Conservation (phyloP, 2,888 invertebrate species). For the Liodrosophila aerea region DNA sequence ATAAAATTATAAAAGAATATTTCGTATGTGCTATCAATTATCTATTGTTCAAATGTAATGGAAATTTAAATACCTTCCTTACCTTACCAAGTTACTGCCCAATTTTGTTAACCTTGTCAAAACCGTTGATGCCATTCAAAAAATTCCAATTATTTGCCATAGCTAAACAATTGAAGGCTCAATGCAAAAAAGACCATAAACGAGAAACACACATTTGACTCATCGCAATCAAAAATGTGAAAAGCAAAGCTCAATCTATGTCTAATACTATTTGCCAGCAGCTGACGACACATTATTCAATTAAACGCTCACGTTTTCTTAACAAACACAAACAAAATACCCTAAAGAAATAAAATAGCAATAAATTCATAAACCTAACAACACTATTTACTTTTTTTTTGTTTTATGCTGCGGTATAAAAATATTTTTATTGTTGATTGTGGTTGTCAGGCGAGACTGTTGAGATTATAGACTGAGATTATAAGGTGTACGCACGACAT, state of each 20-base stretch:
- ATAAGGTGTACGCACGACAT: too few species aligned
- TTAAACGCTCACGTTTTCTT: constrained; percentile 68
- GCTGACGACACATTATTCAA: constrained; percentile 50
- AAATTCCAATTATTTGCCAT: neutral
- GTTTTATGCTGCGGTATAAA: neutral
- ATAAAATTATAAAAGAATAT: too few species aligned
- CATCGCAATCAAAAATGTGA: constrained; percentile 42
- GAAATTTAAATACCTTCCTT: too few species aligned
- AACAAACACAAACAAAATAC: constrained; percentile 35
- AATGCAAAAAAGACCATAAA: constrained; percentile 57
- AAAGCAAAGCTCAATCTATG: constrained; percentile 10
- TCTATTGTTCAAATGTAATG: too few species aligned
- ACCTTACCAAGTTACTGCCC: too few species aligned
- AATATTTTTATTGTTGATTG: neutral
- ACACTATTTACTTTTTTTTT: constrained; percentile 2
- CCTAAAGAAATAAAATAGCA: constrained; percentile 21
- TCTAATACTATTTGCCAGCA: constrained; percentile 32
- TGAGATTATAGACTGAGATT: too few species aligned
- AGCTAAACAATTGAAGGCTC: constrained; percentile 24
- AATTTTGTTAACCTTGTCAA: too few species aligned
- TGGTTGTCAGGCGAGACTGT: too few species aligned
- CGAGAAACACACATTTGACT: constrained; percentile 36
- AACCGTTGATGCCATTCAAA: neutral
- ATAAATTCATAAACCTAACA: constrained; percentile 29
- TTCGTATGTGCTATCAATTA: too few species aligned